Evolutionary conservation across 2,113 vertebrate species (phyloP).

Genomic region (Electrona antarctica): DNA sequence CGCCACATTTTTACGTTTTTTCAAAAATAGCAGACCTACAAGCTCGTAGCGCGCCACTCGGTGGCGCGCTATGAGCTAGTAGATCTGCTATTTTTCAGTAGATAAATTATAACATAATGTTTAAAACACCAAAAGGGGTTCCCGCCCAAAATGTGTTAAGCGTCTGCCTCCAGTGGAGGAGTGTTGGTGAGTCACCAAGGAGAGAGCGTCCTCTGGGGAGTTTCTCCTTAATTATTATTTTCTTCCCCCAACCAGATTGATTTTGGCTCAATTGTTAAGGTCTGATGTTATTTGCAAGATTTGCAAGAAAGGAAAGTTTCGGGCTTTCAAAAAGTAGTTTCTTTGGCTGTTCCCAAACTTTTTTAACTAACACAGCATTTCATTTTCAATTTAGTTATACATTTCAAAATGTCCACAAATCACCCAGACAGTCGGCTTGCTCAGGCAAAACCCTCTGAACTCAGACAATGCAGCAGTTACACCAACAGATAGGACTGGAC

Average conservation of each 20-base stretch:
- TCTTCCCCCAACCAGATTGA: not conserved
- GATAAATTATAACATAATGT: too few relatives aligned
- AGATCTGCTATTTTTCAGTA: too few relatives aligned
- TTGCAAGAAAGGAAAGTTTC: not conserved
- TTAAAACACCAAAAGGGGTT: too few relatives aligned
- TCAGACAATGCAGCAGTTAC: conserved; percentile 61
- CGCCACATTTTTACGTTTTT: too few relatives aligned
- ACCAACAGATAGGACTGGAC: conserved; percentile 54
- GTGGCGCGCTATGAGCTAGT: too few relatives aligned
- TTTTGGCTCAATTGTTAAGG: conserved; percentile 2
- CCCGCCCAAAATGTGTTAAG: too few relatives aligned
- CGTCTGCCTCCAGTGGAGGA: too few relatives aligned
- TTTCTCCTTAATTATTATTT: not conserved
- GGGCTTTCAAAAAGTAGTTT: not conserved
- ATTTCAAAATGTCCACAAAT: conserved; percentile 58
- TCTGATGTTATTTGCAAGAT: not conserved
- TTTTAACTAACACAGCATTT: conserved; percentile 41
- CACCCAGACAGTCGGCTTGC: conserved; percentile 37
- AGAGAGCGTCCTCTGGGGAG: too few relatives aligned
- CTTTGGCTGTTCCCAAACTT: conserved; percentile 18
- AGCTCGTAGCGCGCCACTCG: too few relatives aligned
- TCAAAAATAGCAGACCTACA: too few relatives aligned
- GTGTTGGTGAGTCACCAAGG: too few relatives aligned
- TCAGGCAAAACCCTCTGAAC: conserved; percentile 40
- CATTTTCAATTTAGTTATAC: conserved; percentile 30